Evolutionary conservation across 2,113 vertebrate genomes (phyloP), one percentile per base, ranked within the genome.

Genomic region (Rousettus leschenaultii): DNA sequence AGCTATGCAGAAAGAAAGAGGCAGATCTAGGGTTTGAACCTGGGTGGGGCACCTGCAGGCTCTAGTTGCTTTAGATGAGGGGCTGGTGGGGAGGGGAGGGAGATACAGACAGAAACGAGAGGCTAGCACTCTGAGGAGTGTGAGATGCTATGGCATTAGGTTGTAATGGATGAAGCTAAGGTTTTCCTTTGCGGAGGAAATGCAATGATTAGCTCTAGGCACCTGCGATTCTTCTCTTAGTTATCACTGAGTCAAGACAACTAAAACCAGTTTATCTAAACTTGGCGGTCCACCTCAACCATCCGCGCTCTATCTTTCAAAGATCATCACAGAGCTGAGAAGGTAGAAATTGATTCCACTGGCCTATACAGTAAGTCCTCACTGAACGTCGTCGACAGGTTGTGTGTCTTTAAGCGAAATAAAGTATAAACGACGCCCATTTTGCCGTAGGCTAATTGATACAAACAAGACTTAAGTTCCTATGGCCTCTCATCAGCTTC

Each of bases 151-250:
- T 11, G 15, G 91, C 3, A 14, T 78, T 26, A 75, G 71, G n/a
- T 35, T 48, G 53, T 35, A 24, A 35, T 3, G 10, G 7, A 45
- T 16, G 45, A 53, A 75, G 45, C 4, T 74, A 30, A 80, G 75
- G 3, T 71, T 79, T 70, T 75, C 53, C 35, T 85, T 79, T 80
- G 38, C 33, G 14, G 75, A 92, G 21, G 22, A 68, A 96, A 59
- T 33, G 43, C 24, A 86, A 18, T 18, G 66, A 45, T 45, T 48
- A 66, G n/a, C 53, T 94, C 66, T 45, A 70, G 5, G 16, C 4
- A 33, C 12, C 14, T 6, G 30, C 3, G 65, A 45, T 30, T 28
- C 71, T 86, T 40, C 13, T 73, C 57, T 94, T 43, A 83, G 45
- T 71, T 77, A 51, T n/a, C 48, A 55, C 5, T 7, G 24, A 87